Conservation (phyloP, 2,888 invertebrate genomes). For the Drosophila fulvimacula region DNA sequence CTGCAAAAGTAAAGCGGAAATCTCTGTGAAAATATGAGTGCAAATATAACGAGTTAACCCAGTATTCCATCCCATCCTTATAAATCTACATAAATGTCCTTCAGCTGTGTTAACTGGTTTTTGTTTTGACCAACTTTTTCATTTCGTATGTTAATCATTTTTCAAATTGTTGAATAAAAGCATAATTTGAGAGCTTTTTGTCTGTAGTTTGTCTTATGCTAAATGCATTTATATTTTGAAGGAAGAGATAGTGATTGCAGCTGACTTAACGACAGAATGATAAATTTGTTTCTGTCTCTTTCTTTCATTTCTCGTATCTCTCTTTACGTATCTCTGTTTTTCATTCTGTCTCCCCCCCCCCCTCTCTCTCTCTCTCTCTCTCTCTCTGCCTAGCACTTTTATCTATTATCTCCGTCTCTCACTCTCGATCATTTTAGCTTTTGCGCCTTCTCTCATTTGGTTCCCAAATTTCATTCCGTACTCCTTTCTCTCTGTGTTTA, state of each 20-base stretch:
- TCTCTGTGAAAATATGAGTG: slow-evolving; percentile 57
- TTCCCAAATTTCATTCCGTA: too few relatives aligned
- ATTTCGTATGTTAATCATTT: slow-evolving; percentile 4
- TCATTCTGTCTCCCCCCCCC: too few relatives aligned
- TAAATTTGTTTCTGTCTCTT: too few relatives aligned
- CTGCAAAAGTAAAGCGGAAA: slow-evolving; percentile 87
- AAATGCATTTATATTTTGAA: neutral
- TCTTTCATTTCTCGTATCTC: too few relatives aligned
- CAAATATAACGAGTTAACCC: slow-evolving; percentile 18
- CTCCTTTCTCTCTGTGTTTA: too few relatives aligned
- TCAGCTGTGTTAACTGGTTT: neutral
- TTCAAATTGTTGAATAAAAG: neutral
- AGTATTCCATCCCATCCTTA: neutral
- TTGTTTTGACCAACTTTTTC: neutral
- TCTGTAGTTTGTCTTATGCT: neutral
- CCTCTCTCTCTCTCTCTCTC: neutral
- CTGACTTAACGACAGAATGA: too few relatives aligned
- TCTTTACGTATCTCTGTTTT: too few relatives aligned
- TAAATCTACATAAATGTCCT: neutral
- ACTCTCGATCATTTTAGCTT: too few relatives aligned
- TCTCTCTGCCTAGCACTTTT: neutral
- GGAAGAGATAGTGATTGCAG: neutral
- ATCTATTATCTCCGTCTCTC: too few relatives aligned
- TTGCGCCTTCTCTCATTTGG: too few relatives aligned
- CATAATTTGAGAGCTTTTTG: neutral